Evolutionary conservation across 2,113 vertebrate genomes (phyloP).

Genomic region (Takifugu flavidus): DNA sequence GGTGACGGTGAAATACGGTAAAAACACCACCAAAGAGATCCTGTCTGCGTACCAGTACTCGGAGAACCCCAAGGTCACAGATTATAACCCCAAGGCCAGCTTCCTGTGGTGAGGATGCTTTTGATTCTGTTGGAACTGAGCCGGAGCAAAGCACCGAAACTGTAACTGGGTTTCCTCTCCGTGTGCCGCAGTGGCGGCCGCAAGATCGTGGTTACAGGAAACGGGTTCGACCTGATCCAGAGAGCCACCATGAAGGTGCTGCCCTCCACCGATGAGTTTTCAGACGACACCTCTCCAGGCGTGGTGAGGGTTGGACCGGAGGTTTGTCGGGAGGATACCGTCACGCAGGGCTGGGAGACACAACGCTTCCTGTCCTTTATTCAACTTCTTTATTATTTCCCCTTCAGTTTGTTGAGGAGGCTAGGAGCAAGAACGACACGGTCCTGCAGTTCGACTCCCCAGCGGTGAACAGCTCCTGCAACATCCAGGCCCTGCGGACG

Average conservation of each 20-base stretch:
- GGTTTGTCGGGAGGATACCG: not conserved
- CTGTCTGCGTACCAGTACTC: constrained; percentile 69
- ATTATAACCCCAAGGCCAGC: constrained; percentile 79
- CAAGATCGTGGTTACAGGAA: constrained; percentile 81
- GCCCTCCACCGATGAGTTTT: constrained; percentile 43
- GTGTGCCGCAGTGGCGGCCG: constrained; percentile 82
- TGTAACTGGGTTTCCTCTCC: not conserved
- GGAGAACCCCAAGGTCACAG: constrained; percentile 80
- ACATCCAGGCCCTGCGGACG: constrained; percentile 71
- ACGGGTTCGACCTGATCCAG: constrained; percentile 86
- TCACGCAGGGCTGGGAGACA: too few relatives aligned
- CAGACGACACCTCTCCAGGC: constrained; percentile 1
- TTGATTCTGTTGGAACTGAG: too few relatives aligned
- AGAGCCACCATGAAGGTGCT: constrained; percentile 80
- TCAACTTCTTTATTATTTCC: too few relatives aligned
- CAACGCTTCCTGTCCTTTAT: not conserved
- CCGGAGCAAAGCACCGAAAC: not conserved
- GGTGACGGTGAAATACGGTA: constrained; percentile 77
- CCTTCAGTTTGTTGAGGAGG: constrained; percentile 66
- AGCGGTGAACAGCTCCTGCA: constrained; percentile 67
- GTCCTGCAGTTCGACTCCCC: constrained; percentile 82
- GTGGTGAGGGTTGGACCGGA: constrained; percentile 47
- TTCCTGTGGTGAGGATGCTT: constrained; percentile 80
- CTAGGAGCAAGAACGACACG: constrained; percentile 72
- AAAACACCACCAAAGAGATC: constrained; percentile 55